Conservation (phyloP, 2,113 vertebrate genomes). For the Sciurus niger region DNA sequence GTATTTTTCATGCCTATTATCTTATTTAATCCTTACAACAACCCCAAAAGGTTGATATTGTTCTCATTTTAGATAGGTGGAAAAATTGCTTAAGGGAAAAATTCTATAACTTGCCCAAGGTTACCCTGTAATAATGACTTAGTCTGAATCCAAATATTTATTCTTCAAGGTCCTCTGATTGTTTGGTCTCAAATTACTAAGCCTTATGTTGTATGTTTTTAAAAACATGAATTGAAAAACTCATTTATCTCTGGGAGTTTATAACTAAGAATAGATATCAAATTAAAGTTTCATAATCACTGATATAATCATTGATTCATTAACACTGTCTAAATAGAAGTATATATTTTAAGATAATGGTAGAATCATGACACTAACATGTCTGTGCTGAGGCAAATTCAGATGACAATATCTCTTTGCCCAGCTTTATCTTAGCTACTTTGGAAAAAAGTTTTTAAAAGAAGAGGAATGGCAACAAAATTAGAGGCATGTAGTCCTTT, state of each 20-base stretch:
- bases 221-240: not conserved
- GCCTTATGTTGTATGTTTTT: not conserved
- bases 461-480: not conserved
- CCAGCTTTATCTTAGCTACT: not conserved
- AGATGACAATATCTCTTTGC: not conserved
- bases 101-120: constrained; percentile 17
- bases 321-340: constrained; percentile 42
- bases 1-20: constrained; percentile 3
- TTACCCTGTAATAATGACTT: not conserved
- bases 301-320: constrained; percentile 35
- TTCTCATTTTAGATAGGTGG: not conserved
- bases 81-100: constrained; percentile 45
- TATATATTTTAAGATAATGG: not conserved
- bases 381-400: constrained; percentile 42
- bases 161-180: not conserved
- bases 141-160: not conserved
- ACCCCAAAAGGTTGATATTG: not conserved
- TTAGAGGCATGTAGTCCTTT: constrained; percentile 1
- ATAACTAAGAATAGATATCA: constrained; percentile 34
- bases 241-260: not conserved
- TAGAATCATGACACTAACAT: not conserved
- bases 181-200: not conserved
- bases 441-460: not conserved
- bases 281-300: not conserved
- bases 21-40: constrained; percentile 21